Base-by-base conservation (phyloP, 2,888 invertebrate species). In the Ichneumoninae sp. region DNA sequence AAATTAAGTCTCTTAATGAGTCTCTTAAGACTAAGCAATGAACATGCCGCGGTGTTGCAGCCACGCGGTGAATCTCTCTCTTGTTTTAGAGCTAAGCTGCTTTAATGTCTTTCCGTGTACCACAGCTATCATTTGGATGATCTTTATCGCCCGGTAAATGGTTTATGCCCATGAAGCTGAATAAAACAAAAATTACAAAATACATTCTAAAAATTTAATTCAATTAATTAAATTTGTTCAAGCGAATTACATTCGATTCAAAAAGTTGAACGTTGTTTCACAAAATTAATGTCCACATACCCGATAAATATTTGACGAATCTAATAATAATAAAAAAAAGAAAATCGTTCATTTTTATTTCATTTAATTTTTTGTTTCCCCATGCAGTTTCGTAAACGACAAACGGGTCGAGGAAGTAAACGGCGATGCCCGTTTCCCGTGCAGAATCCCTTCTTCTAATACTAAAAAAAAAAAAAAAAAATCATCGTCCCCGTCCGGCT, bases 401-500 rank as follows among this genome's bases (percentile, higher is more conserved):
- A 72, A 57, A 57, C 10, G 13, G 22, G 13, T 57, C 10, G 26
- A 57, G 26, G 62, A 62, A 62, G 30, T 7, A 62, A 30, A 33
- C 33, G 30, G 30, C 26, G 60, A 26, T 26, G 10, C 62, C 6
- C 30, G 62, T 16, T n/a, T 72, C 57, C 52, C 13, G 36, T 19
- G 10, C 47, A 47, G 36, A 26, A 19, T 36, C 57, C 52, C 52
- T 33, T 57, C 62, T 36, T 74, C 74, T 47, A 13, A n/a, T 8
- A 47, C 44, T 60, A 47, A 47, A 47, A 47, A 47, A 47, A 47
- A 47, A 47, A 47, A 16, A 47, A 47, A 47, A 47, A 3, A 44
- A 2, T 62, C 52, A 50, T 79, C 40, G 52, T 70, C 47, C 44
- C 54, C 74, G n/a, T 33, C 40, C 74, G 13, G 22, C 40, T 69